These are phyloP conservation scores for Temnothorax unifasciatus DNA, from an alignment of 2,888 invertebrate species.

Conservation along the genomic window DNA sequence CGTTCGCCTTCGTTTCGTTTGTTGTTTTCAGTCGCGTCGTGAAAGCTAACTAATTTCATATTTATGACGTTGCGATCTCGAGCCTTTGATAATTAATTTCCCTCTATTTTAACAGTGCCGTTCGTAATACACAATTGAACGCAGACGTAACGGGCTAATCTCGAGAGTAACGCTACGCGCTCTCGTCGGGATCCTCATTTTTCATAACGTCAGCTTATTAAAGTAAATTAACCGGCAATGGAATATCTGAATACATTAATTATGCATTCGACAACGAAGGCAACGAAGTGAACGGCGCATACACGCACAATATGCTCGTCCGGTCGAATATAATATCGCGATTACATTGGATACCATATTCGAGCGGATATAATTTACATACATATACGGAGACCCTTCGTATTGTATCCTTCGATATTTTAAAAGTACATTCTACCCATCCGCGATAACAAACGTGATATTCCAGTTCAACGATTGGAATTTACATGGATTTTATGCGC, in stretches of 20 bases:
- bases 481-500: slow-evolving; percentile 26
- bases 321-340: slow-evolving; percentile 53
- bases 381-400: slow-evolving; percentile 4
- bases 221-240: slow-evolving; percentile 58
- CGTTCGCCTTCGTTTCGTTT: not conserved
- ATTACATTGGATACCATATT: slow-evolving; percentile 26
- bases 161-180: slow-evolving; percentile 2
- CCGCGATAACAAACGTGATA: slow-evolving; percentile 25
- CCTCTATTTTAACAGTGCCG: slow-evolving; percentile 5
- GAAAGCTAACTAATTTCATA: slow-evolving; percentile 3
- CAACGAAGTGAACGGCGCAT: slow-evolving; percentile 24
- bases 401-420: slow-evolving; percentile 27
- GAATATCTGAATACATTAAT: slow-evolving; percentile 55
- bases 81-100: slow-evolving; percentile 1
- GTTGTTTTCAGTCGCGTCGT: not conserved
- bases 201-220: slow-evolving; percentile 36
- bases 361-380: slow-evolving; percentile 44
- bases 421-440: slow-evolving; percentile 6
- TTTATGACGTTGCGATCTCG: not conserved
- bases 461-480: slow-evolving; percentile 11
- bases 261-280: slow-evolving; percentile 55
- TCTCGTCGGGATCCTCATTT: slow-evolving; percentile 36
- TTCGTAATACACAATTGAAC: not conserved
- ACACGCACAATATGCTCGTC: slow-evolving; percentile 21
- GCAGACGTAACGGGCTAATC: slow-evolving; percentile 8